Evolutionary conservation across 64 coral and sea anemone species (phyloP), one percentile per base, ranked within the genome.

Genomic region (Porites australiensis): DNA sequence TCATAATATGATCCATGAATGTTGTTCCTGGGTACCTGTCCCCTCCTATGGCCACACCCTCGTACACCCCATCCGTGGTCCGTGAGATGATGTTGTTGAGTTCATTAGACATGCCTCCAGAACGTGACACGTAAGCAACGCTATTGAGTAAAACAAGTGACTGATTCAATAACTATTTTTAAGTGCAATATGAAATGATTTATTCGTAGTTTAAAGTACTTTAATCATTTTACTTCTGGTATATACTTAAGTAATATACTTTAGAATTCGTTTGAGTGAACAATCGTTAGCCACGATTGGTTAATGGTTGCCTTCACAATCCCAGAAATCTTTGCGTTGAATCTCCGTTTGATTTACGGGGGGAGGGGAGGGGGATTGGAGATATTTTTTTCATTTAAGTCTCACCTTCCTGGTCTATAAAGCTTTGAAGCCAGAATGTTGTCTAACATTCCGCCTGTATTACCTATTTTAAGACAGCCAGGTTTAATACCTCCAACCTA

Each of bases 41-140:
- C n/a, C 97, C 97, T 7, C 97, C 97, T 82, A 98, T 98, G 18
- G 97, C 97, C 58, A 98, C 91, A 11, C 97, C 97, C 71, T 98
- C 97, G 60, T 89, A 98, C 27, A 98, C 97, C 7, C 97, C 97
- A 63, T 98, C 94, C 2, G 97, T 98, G n/a, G 94, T 98, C 80
- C 97, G 86, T 2, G 97, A 78, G 48, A 98, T 98, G 91, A 98
- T 98, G 88, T 98, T 98, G 92, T 98, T 98, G 52, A 98, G 70
- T 57, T 98, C 97, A 37, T 98, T 98, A 5, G 97, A 98, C 97
- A 98, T 98, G 13, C 97, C 97, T 18, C 97, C 97, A 43, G 97
- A 98, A 70, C 97, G 75, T 49, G 97, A 98, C 52, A 98, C 97
- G 74, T 98, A 98, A 8, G 97, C 97, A 93, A 98, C 97, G 44